Base-by-base conservation (phyloP, 2,888 invertebrate genomes). In the Ochropleura plecta region DNA sequence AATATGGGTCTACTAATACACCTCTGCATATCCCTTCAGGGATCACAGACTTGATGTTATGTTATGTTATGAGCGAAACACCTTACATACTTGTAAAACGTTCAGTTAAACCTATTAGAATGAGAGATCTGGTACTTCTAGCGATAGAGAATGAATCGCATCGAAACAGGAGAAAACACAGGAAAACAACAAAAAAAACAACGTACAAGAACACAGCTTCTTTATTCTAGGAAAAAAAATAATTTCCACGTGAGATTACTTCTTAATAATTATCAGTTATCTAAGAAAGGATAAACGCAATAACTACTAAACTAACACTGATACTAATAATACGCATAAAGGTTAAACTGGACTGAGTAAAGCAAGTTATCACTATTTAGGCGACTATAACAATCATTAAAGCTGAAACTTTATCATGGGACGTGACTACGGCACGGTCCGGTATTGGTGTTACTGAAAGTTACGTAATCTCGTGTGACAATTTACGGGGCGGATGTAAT, bases 381-480 rank as follows among this genome's bases (percentile, higher is more conserved):
- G 51, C 16, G n/a, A n/a, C n/a, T 48, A n/a, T 30, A 77, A 79
- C 72, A 48, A 60, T 60, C 2, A 48, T 79, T 60, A 72, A 42
- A 79, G 62, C 20, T 46, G 30, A 46, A 72, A 77, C 48, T 72
- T 72, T 73, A n/a, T 30, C 64, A 42, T 44, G 0, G 10, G 0
- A 72, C 73, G 77, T 77, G 73, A 72, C 73, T 46, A 5, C 51
- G 3, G 16, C 12, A 42, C 57, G 42, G 78, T 68, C n/a, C 16
- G 30, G n/a, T 60, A 60, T 65, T 59, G 79, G 12, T 60, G 20
- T 5, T 53, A 48, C 64, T 48, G 49, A 79, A 78, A 70, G 62
- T 76, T 76, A 71, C 7, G 20, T 72, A 72, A 79, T 72, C 72
- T 79, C 16, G 40, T 20, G 57, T 77, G 64, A 72, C 79, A 79